Evolutionary conservation across 2,797 vertebrate species (phyloP).

Genomic region (Ciconia nigra): DNA sequence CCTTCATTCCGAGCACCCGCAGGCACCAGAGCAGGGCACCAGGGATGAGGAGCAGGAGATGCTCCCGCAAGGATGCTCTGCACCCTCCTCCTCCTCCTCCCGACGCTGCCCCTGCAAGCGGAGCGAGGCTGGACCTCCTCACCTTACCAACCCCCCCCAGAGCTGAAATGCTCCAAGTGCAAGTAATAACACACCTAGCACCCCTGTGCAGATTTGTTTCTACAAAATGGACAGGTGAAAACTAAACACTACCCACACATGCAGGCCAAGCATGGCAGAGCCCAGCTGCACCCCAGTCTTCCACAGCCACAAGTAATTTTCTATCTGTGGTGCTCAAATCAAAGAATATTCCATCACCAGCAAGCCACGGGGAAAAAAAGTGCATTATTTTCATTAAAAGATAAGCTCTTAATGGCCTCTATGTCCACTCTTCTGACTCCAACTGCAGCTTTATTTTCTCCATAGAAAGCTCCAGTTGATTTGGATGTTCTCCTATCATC

Average conservation of each 20-base stretch:
- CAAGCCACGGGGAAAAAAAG: background rate
- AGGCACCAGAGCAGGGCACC: background rate
- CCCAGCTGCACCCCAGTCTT: background rate
- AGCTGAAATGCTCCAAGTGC: background rate
- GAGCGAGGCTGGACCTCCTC: background rate
- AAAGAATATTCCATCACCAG: background rate
- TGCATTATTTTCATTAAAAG: accelerated
- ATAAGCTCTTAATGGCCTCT: background rate
- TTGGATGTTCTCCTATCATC: background rate
- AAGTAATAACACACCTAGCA: background rate
- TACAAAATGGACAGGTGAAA: background rate
- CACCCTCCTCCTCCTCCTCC: background rate
- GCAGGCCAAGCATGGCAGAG: background rate
- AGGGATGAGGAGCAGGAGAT: background rate
- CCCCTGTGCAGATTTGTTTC: too few relatives aligned
- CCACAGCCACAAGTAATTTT: background rate
- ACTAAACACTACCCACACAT: background rate
- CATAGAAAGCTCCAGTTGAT: accelerated
- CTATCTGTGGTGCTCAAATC: background rate
- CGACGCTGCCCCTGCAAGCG: accelerated
- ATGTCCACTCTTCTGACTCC: background rate
- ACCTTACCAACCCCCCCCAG: accelerated
- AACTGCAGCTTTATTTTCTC: background rate
- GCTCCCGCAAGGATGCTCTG: accelerated
- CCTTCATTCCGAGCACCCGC: background rate